Base-by-base conservation (phyloP, 2,888 invertebrate species). In the Troilus luridus region DNA sequence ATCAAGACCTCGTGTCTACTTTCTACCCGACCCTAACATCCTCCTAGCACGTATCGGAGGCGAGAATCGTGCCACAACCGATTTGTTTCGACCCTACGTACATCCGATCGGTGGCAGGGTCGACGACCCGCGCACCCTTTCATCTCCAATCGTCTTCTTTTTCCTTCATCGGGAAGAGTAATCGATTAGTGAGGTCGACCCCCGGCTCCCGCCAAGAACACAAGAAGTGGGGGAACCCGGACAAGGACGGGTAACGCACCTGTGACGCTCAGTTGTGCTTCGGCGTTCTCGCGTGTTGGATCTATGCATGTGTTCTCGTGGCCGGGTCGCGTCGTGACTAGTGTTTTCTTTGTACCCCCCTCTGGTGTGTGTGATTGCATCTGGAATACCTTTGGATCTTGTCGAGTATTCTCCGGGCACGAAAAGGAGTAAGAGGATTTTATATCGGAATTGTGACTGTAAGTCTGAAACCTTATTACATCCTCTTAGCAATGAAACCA, bases 221-320 rank as follows among this genome's bases (percentile, higher is more conserved):
- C 67, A 17, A 8, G 17, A 77, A 77, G 72, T 77, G 72, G 72
- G 72, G 72, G 72, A 41, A 77, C 27, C 72, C 72, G 72, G 72
- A 41, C 72, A 77, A 77, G 72, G 72, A 77, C 72, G 72, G 72
- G 72, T 77, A 77, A 17, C 72, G 27, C 72, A 77, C 72, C 72
- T 77, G 41, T 77, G 72, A 77, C 72, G 72, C 41, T 77, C 72
- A 77, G 72, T 77, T 77, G 41, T 77, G 41, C 72, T 77, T 7
- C 72, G 72, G 72, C 72, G 72, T 77, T 77, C 72, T 77, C 21
- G 72, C 17, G 41, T 19, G 72, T 14, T 41, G 72, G 72, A 41
- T 19, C 27, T 77, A 27, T 41, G 41, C 8, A 6, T 41, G 72
- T 77, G 41, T 77, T 14, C 6, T 77, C 19, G 72, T 77, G 72